These are phyloP conservation scores for Spea bombifrons DNA, from an alignment of 2,113 vertebrate species.

Conservation along the genomic window DNA sequence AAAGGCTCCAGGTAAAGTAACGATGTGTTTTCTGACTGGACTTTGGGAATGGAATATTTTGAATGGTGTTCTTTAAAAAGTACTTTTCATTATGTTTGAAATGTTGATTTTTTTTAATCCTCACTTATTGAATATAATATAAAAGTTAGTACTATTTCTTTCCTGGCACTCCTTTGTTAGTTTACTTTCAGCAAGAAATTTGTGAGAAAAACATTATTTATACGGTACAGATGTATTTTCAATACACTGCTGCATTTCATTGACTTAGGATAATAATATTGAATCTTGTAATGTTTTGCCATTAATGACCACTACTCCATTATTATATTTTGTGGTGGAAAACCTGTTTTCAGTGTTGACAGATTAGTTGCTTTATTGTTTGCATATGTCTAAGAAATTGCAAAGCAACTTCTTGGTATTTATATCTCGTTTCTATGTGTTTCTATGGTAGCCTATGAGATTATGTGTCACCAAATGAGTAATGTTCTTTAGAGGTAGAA, in stretches of 20 bases:
- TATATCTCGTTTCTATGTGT: slow-evolving; percentile 26
- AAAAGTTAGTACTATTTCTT: no score
- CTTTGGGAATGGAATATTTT: no score
- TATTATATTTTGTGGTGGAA: neutral
- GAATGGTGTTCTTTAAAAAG: no score
- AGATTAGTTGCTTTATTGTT: slow-evolving; percentile 8
- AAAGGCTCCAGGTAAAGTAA: no score
- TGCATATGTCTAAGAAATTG: slow-evolving; percentile 3
- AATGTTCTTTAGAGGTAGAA: slow-evolving; percentile 42
- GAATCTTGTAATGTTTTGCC: neutral
- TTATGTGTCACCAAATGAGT: slow-evolving; percentile 45
- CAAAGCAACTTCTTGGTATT: slow-evolving; percentile 15
- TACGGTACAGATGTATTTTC: neutral
- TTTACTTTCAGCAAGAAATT: neutral
- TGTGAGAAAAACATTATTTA: neutral
- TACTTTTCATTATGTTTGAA: no score
- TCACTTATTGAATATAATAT: no score
- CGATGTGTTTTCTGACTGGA: no score
- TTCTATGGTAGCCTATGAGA: slow-evolving; percentile 39
- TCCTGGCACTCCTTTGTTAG: no score
- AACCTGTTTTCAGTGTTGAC: neutral
- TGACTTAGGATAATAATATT: neutral
- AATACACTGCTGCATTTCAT: neutral
- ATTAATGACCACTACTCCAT: neutral
- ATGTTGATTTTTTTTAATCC: no score